Conservation (phyloP, 2,888 invertebrate species). For the Teleogryllus oceanicus region DNA sequence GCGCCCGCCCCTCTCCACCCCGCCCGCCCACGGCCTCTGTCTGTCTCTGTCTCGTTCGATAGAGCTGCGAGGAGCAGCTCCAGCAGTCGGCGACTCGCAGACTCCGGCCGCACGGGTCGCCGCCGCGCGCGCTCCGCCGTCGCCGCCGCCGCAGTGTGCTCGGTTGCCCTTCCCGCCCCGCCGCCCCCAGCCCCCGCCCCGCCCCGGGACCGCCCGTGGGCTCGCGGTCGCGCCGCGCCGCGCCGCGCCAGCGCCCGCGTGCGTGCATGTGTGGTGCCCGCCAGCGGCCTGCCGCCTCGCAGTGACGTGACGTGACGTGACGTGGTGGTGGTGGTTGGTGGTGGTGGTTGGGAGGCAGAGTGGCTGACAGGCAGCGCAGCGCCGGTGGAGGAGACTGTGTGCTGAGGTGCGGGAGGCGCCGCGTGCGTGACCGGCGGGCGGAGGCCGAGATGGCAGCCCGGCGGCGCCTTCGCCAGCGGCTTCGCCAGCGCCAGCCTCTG, state of each 20-base stretch:
- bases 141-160: background rate
- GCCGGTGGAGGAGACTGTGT: background rate
- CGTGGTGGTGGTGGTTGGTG: background rate
- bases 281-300: background rate
- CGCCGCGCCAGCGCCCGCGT: background rate
- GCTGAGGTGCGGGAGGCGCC: too few species aligned
- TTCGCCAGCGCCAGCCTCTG: background rate
- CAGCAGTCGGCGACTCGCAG: conserved; percentile 18
- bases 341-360: background rate
- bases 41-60: background rate
- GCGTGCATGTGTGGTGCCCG: background rate
- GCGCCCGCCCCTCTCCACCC: background rate
- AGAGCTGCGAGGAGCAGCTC: background rate
- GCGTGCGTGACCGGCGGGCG: too few species aligned
- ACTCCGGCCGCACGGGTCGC: background rate
- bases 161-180: background rate
- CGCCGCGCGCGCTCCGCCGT: background rate
- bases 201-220: background rate
- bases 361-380: background rate
- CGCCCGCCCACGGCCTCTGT: background rate
- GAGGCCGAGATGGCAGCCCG: too few species aligned
- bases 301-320: conserved; percentile 2
- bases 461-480: too few species aligned
- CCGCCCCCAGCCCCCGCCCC: background rate
- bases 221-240: background rate